These are phyloP conservation scores for Actias luna DNA, from an alignment of 2,888 invertebrate genomes.

Conservation along the genomic window DNA sequence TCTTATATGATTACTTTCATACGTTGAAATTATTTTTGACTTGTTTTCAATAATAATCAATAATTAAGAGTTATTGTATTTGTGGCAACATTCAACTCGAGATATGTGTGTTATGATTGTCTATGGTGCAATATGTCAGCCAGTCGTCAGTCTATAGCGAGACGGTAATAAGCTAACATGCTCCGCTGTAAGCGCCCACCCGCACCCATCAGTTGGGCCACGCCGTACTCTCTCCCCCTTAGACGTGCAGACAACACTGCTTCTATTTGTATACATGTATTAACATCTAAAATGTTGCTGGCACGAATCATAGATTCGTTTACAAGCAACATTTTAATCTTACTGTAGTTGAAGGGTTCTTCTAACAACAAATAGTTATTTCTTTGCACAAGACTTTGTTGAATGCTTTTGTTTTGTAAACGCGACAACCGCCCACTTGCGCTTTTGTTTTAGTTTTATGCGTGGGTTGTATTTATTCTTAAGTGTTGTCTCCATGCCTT, in stretches of 20 bases:
- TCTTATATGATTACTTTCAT: background rate
- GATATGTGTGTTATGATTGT: conserved; percentile 1
- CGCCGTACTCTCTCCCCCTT: conserved; percentile 33
- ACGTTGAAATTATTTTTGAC: background rate
- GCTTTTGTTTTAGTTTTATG: conserved; percentile 6
- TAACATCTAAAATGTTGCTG: conserved; percentile 29
- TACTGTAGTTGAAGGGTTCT: background rate
- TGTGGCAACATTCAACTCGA: background rate
- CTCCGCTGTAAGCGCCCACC: conserved; percentile 66
- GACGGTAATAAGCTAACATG: conserved; percentile 23
- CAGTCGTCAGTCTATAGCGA: background rate
- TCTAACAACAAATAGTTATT: background rate
- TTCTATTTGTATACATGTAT: background rate
- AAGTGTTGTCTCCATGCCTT: conserved; percentile 64
- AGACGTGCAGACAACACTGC: conserved; percentile 32
- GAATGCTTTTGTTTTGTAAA: background rate
- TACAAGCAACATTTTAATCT: conserved; percentile 7
- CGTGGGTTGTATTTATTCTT: conserved; percentile 6
- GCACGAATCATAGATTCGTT: conserved; percentile 15
- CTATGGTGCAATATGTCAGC: conserved; percentile 9
- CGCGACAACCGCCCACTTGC: background rate
- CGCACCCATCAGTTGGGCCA: conserved; percentile 66
- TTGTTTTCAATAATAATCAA: background rate
- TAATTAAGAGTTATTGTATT: background rate
- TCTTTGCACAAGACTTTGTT: background rate